A percentile compares a stretch with the other conserved stretches of the same genome.
Conservation (phyloP, 1,140 invertebrate genomes). For the Hyposmocoma kahamanoa region DNA sequence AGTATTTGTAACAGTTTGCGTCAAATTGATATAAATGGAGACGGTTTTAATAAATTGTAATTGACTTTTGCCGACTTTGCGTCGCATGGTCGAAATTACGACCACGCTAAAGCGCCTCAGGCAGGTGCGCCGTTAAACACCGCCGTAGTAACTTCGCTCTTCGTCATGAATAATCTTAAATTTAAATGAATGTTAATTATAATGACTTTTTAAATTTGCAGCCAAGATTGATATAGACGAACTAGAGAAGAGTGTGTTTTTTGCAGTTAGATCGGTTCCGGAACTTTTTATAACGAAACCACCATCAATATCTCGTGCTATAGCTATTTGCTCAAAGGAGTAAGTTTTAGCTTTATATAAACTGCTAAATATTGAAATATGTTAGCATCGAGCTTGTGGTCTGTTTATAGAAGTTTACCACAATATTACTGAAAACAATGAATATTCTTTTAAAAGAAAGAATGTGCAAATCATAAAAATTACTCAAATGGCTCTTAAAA, state of each 20-base stretch:
- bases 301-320: not conserved
- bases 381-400: too few species aligned
- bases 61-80: constrained; percentile 72
- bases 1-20: constrained; percentile 74
- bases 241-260: not conserved
- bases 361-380: not conserved
- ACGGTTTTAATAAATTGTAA: constrained; percentile 74
- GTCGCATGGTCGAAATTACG: constrained; percentile 72
- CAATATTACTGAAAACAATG: not conserved
- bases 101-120: constrained; percentile 67
- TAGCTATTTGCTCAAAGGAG: too few species aligned
- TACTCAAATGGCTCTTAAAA: too few species aligned
- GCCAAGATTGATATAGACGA: not conserved
- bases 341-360: not conserved
- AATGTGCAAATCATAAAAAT: not conserved
- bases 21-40: constrained; percentile 74
- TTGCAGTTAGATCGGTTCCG: too few species aligned
- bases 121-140: constrained; percentile 69
- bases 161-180: constrained; percentile 64
- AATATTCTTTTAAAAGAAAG: not conserved
- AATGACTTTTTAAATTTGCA: constrained; percentile 53
- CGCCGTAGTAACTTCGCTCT: constrained; percentile 55
- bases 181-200: constrained; percentile 71
- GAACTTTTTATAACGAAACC: not conserved
- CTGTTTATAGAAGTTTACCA: too few species aligned